These are phyloP conservation scores for Tringa solitaria DNA, from an alignment of 2,113 vertebrate species.

Conservation along the genomic window DNA sequence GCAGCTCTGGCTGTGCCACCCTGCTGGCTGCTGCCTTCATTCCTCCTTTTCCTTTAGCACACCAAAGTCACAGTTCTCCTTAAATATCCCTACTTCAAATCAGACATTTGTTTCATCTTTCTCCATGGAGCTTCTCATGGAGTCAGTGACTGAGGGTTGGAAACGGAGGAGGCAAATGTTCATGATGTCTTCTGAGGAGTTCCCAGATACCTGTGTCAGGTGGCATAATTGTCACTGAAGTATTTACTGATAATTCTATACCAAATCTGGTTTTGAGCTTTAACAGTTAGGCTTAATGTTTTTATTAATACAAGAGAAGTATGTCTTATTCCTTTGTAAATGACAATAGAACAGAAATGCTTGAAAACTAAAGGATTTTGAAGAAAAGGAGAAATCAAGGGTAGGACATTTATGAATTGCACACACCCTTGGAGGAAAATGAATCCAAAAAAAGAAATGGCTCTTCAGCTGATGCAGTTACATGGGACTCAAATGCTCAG, in stretches of 20 bases:
- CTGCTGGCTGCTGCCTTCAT: not conserved
- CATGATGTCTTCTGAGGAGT: not conserved
- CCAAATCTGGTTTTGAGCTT: not conserved
- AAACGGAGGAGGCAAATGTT: not conserved
- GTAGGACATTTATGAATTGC: not conserved
- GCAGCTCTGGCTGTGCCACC: not conserved
- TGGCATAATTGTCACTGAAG: not conserved
- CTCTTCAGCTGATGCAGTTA: not conserved
- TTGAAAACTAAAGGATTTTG: not conserved
- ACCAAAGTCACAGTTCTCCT: not conserved
- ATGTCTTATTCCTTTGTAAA: not conserved
- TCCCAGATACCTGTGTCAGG: not conserved
- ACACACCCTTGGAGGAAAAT: not conserved
- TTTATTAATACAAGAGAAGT: not conserved
- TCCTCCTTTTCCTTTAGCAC: not conserved
- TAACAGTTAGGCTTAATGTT: not conserved
- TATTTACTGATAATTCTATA: not conserved
- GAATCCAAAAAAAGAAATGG: not conserved
- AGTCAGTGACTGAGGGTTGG: not conserved
- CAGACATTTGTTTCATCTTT: not conserved
- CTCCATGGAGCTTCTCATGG: not conserved
- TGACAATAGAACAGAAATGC: not conserved
- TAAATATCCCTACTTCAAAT: fast-evolving
- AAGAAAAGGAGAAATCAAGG: not conserved
- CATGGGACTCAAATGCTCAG: not conserved